Conservation (phyloP, 2,113 vertebrate species). For the Pluvianellus socialis region DNA sequence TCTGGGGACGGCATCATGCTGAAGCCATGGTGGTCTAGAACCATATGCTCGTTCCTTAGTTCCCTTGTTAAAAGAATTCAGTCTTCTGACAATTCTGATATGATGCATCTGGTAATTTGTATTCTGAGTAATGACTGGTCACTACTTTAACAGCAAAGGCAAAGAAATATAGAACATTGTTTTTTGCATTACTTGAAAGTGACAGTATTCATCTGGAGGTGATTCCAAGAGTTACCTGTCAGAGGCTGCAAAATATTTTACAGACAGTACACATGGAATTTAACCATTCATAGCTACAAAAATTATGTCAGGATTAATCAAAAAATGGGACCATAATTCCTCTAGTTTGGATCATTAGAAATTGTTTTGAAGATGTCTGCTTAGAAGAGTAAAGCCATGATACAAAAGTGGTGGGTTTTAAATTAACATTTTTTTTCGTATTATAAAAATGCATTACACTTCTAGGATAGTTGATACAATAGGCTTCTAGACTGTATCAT, state of each 20-base stretch:
- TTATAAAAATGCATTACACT: not conserved
- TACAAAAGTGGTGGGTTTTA: not conserved
- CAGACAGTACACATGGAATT: not conserved
- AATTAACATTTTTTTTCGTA: not conserved
- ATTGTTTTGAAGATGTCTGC: not conserved
- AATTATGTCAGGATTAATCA: not conserved
- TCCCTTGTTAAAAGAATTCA: not conserved
- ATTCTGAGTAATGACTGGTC: not conserved
- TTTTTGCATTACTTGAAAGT: constrained; percentile 5
- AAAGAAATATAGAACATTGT: not conserved
- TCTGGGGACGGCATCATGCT: not conserved
- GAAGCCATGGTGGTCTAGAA: not conserved
- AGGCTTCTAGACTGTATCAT: not conserved
- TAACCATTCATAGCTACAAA: not conserved
- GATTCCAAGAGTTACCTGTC: not conserved
- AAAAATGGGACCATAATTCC: not conserved
- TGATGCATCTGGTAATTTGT: not conserved
- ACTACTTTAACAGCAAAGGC: not conserved
- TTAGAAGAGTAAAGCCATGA: not conserved
- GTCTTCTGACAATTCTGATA: not conserved
- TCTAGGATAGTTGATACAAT: not conserved
- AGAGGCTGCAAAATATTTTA: constrained; percentile 6
- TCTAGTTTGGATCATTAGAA: not conserved
- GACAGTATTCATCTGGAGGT: not conserved
- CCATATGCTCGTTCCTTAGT: not conserved